Base-by-base conservation (phyloP, 1,140 invertebrate species). In the Chrysomallon squamiferum region DNA sequence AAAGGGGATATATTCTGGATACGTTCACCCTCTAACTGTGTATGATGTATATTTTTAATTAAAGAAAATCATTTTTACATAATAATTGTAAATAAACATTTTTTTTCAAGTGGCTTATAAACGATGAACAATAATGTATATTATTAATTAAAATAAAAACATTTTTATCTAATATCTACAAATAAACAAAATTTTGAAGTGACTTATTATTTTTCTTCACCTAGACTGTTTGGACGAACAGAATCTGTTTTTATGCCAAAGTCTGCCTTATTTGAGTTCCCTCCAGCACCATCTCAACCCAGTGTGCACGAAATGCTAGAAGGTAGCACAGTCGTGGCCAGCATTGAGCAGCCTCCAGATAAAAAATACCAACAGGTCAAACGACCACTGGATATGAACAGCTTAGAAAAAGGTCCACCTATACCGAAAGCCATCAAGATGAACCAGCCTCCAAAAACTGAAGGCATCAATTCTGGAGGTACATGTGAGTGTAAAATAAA, bases 161-260 rank as follows among this genome's bases (percentile, higher is more conserved):
- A n/a, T n/a, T n/a, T n/a, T n/a, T n/a, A n/a, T n/a, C n/a, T n/a
- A n/a, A n/a, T n/a, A n/a, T n/a, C n/a, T n/a, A n/a, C n/a, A n/a
- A n/a, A n/a, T n/a, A n/a, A n/a, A n/a, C n/a, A n/a, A n/a, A n/a
- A n/a, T n/a, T n/a, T n/a, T n/a, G n/a, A n/a, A n/a, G n/a, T n/a
- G n/a, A n/a, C n/a, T n/a, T n/a, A n/a, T n/a, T n/a, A n/a, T n/a
- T n/a, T n/a, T n/a, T n/a, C n/a, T n/a, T n/a, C n/a, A n/a, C n/a
- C n/a, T 65, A 84, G 80, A 7, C 80, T 84, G 62, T 84, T 83
- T 74, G 80, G 80, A 18, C 69, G 69, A 13, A 82, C 82, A 6
- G 79, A 82, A 63, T 72, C 62, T 20, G 77, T 83, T n/a, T 83
- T 81, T 62, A 70, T 61, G 22, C 71, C 73, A 13, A 81, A 73